Base-by-base conservation (phyloP, 2,797 vertebrate species). In the Xenopus petersii region DNA sequence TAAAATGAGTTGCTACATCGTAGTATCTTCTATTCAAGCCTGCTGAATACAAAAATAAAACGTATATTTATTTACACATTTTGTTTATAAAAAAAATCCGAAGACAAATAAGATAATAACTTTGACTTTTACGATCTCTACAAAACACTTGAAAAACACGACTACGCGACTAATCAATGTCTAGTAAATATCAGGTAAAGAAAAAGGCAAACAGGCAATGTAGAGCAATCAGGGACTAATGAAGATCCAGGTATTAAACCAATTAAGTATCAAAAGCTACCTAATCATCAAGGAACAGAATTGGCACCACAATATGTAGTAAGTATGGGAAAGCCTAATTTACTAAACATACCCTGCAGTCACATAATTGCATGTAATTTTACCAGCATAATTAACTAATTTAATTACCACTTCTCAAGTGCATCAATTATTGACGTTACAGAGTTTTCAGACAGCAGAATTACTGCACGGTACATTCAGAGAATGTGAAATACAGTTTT, bases 311-410 rank as follows among this genome's bases (percentile, higher is more conserved):
- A 96, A 95, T 96, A 96, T 94, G 94, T 93, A 96, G 91, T 91
- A 92, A 95, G 95, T 96, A 95, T 96, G 94, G 96, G 95, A 96
- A 96, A 95, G 95, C 95, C 95, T 97, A 98, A 98, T 98, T 98
- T 98, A 98, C 96, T 98, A 98, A 98, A 98, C 95, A 98, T 96
- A 98, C 95, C 97, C 96, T 98, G 95, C 96, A 98, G 97, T 98
- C 97, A 96, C 95, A 96, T 98, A 98, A 98, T 98, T 98, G 96
- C 95, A 98, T 97, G 96, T 98, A 95, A 98, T 98, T 98, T 98
- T 97, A 98, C 95, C 93, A 93, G 95, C 94, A 95, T 98, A 98
- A 98, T 98, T 98, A 98, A 98, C 97, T 98, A 98, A 98, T 98
- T 98, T 98, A 98, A 98, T 98, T 98, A 98, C 97, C 94, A 96